Evolutionary conservation across 30 jellyfish, hydroid and myxozoan genomes (phyloP).

Genomic region (Cassiopea xamachana): DNA sequence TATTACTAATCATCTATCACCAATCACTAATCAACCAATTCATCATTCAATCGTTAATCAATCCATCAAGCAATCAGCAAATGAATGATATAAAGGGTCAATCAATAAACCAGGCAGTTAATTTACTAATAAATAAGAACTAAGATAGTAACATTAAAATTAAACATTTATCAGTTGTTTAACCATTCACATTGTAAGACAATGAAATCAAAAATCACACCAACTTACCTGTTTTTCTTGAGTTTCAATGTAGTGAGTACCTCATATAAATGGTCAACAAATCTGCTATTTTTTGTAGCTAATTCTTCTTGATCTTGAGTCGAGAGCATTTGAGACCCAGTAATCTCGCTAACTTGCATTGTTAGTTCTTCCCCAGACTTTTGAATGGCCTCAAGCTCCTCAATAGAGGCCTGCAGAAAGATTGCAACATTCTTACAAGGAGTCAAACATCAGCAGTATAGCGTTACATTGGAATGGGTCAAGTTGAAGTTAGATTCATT

Average conservation of each 20-base stretch:
- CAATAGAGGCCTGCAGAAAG: conserved; percentile 36
- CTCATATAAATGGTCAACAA: conserved; percentile 59
- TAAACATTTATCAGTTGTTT: neutral
- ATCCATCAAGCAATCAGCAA: neutral
- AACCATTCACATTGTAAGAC: neutral
- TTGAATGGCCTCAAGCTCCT: conserved; percentile 57
- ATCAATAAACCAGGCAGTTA: too few species aligned
- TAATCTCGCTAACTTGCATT: conserved; percentile 46
- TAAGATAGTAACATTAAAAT: too few species aligned
- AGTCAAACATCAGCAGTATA: too few species aligned
- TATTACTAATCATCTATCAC: neutral
- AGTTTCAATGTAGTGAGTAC: conserved; percentile 18
- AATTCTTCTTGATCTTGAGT: conserved; percentile 35
- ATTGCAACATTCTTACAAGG: neutral
- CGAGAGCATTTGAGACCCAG: conserved; percentile 19
- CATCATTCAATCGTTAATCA: neutral
- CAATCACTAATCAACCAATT: neutral
- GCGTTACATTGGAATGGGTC: neutral
- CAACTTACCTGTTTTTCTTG: conserved; percentile 38
- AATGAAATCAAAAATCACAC: neutral
- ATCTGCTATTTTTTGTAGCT: neutral
- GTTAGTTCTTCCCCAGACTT: conserved; percentile 63
- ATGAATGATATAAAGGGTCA: too few species aligned
- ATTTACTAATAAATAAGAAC: too few species aligned
- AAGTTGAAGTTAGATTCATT: neutral